Percentiles rank a stretch among this genome's conserved stretches.
phyloP scores from a whole-genome alignment of 2,113 vertebrate species.

The Bufo gargarizans region DNA sequence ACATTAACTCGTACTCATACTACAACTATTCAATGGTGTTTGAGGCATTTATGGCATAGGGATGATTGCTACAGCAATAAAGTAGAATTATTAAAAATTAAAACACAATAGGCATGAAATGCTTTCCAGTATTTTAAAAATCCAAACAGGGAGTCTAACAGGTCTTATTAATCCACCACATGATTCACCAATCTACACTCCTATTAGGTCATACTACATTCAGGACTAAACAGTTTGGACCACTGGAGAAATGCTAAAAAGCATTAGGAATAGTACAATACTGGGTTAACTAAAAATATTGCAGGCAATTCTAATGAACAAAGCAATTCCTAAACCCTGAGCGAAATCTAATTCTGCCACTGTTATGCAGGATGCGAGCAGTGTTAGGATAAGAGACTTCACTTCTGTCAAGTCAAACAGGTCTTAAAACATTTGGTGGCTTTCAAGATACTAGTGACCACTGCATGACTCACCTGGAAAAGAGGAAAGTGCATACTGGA shows the following conservation, averaged over 20 bases:
- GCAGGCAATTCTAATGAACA: not conserved
- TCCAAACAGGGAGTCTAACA: too few relatives aligned
- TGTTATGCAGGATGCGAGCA: too few relatives aligned
- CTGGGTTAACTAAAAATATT: not conserved
- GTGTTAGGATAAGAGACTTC: too few relatives aligned
- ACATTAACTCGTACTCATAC: not conserved
- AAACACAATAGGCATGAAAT: too few relatives aligned
- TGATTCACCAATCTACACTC: not conserved
- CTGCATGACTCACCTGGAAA: not conserved
- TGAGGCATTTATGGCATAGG: not conserved
- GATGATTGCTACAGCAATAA: not conserved
- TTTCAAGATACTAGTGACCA: too few relatives aligned
- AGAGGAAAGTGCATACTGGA: not conserved
- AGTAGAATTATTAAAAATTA: not conserved
- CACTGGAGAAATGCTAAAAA: not conserved
- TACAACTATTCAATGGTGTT: not conserved
- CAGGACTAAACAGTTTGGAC: not conserved
- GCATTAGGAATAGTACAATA: not conserved
- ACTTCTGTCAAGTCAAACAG: too few relatives aligned
- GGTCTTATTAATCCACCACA: too few relatives aligned
- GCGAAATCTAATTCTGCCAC: too few relatives aligned
- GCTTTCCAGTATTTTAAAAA: too few relatives aligned
- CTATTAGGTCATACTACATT: not conserved
- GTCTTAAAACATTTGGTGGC: not conserved
- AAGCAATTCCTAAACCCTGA: not conserved